Evolutionary conservation across 2,888 invertebrate genomes (phyloP), one percentile per base, ranked within the genome.

Genomic region (Timandra comae): DNA sequence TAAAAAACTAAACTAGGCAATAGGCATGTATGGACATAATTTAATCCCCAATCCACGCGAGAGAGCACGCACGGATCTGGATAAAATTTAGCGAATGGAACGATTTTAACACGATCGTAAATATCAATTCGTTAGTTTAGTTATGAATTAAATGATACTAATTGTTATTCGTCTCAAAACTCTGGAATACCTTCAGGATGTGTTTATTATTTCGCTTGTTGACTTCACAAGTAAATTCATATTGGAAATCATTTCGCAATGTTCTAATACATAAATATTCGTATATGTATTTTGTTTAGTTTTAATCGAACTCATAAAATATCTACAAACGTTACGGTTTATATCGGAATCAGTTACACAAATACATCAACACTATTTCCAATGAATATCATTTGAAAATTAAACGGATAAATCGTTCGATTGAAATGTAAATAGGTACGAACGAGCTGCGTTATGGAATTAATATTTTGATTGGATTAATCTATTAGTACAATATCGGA

Each of bases 391-490:
- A 56, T 63, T 16, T 64, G 67, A 63, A 64, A 73, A 74, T 58
- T 62, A 60, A 57, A 61, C 58, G 64, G 65, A 63, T 71, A 69
- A 67, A 73, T 75, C 69, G 56, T 52, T 41, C 69, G 62, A 77
- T 75, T 71, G 72, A 75, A 79, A 77, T 78, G 75, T 79, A 79
- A 80, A 80, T 75, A 58, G 52, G 47, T 50, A 61, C 52, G 63
- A 58, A 58, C 55, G 68, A 61, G 63, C 64, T 61, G 61, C 71
- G 71, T 68, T 67, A 71, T 60, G 72, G 79, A 79, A 78, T 80
- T 81, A 78, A 81, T 81, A 77, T 79, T 78, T 79, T 80, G 80
- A 84, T 82, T 78, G 81, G 77, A 81, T 81, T 81, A 81, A 78
- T 80, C 76, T 81, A 82, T 82, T 79, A 82, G 74, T 74, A 67